phyloP scores from a whole-genome alignment of 2,797 vertebrate genomes.

The Hydrocynus forskahlii region DNA sequence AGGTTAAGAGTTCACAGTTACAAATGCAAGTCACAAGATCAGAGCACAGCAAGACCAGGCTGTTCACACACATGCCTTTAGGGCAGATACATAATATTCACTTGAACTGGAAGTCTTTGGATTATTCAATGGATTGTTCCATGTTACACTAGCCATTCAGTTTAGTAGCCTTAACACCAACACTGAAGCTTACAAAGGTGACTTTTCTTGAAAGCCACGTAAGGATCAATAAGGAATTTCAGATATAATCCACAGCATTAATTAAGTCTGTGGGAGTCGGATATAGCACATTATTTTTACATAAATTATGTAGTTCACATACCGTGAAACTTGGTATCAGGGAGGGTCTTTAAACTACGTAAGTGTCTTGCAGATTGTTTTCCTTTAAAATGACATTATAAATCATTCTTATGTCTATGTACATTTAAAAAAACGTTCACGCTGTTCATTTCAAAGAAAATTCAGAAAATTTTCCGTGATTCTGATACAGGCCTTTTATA shows the following conservation, averaged over 20 bases:
- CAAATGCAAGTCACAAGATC: background rate
- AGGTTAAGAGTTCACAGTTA: background rate
- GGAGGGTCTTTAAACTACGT: background rate
- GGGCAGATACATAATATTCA: background rate
- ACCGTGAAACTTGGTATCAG: background rate
- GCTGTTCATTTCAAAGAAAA: background rate
- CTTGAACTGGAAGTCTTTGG: background rate
- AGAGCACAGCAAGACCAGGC: background rate
- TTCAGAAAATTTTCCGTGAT: background rate
- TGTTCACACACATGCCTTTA: slow-evolving; percentile 11
- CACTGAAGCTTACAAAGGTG: background rate
- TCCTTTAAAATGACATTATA: no score
- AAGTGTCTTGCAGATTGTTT: no score
- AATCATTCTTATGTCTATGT: no score
- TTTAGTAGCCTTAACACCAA: background rate
- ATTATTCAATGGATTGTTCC: background rate
- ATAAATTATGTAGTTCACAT: background rate
- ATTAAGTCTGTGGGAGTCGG: background rate
- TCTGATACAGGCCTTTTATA: background rate
- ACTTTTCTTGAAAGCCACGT: background rate
- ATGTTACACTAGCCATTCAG: background rate
- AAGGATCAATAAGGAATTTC: background rate
- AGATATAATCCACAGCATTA: background rate
- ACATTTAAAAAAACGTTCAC: background rate
- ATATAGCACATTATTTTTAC: background rate